Percentiles rank a stretch among this genome's conserved stretches.
Evolutionary conservation across 2,113 vertebrate genomes (phyloP).

Genomic region (Elachura formosa): DNA sequence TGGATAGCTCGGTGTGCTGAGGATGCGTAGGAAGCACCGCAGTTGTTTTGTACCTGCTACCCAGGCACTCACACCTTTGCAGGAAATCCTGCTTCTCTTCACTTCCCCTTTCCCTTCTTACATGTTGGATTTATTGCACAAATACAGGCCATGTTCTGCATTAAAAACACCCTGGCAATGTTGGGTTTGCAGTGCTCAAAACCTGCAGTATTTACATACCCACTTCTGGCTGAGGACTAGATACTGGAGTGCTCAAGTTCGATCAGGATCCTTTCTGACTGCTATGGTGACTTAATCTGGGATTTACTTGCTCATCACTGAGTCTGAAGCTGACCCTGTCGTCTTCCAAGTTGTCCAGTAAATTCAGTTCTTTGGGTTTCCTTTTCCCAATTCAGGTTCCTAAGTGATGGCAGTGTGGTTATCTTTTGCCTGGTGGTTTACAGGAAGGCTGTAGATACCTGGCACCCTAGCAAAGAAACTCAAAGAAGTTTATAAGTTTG

Average conservation of each 20-base stretch:
- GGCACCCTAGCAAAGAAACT: not conserved
- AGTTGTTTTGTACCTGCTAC: rapidly evolving
- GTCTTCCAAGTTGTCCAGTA: not conserved
- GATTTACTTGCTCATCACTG: not conserved
- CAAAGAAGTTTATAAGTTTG: too few relatives aligned
- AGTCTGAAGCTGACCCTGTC: not conserved
- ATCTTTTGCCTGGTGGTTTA: not conserved
- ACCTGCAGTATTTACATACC: rapidly evolving
- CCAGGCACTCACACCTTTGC: rapidly evolving
- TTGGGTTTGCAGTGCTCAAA: not conserved
- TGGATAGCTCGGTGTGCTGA: rapidly evolving
- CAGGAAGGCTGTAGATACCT: not conserved
- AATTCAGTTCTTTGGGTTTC: not conserved
- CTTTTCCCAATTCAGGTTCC: not conserved
- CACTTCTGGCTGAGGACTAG: not conserved
- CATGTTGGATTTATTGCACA: not conserved
- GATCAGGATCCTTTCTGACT: not conserved
- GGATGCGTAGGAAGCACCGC: not conserved
- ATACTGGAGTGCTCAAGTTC: not conserved
- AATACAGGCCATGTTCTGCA: not conserved
- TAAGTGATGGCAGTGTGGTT: not conserved
- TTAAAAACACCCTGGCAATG: not conserved
- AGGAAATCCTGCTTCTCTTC: not conserved
- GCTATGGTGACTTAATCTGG: not conserved
- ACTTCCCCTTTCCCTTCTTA: not conserved